Base-by-base conservation (phyloP, 2,888 invertebrate genomes). In the Rhyacophila evoluta region DNA sequence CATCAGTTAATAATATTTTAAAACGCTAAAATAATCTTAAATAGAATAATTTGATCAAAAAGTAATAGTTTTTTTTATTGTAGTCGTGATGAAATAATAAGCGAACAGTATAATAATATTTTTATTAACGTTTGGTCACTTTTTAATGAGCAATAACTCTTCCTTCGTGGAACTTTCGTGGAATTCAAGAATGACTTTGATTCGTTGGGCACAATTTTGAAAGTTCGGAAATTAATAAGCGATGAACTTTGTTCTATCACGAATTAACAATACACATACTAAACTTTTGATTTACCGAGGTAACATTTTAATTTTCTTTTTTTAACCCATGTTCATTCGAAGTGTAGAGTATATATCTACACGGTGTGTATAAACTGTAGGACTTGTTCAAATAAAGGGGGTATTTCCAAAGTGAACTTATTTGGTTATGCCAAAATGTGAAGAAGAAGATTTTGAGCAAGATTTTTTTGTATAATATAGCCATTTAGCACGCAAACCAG, bases 1-100 rank as follows among this genome's bases (percentile, higher is more conserved):
- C 72, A 68, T 38, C 68, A 28, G 29, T 77, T 73, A 73, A 77
- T 73, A 73, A 68, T 38, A 37, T 68, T 39, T 12, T 12, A 38
- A 29, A 19, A 29, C 72, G 77, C 72, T 19, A 73, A 67, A 74
- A 75, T 55, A 55, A 55, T 55, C 55, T 55, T 55, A 19, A 25
- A 25, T 25, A 55, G 19, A 25, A 55, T 25, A 25, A 55, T 55
- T 55, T 55, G 55, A 55, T 55, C 55, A 19, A 55, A 55, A 55
- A 55, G 55, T 55, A 55, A 55, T 55, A 55, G 39, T 39, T 55
- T 55, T 55, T 55, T 55, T 55, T 55, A 55, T 15, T 25, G 8
- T 15, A 55, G 55, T 55, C 55, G 55, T 55, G 55, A 55, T 55
- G 19, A 55, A 55, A 55, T 55, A 19, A 55, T 55, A 55, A 10